Evolutionary conservation across 2,797 vertebrate species (phyloP).

Genomic region (Oryzias dopingdopingensis): DNA sequence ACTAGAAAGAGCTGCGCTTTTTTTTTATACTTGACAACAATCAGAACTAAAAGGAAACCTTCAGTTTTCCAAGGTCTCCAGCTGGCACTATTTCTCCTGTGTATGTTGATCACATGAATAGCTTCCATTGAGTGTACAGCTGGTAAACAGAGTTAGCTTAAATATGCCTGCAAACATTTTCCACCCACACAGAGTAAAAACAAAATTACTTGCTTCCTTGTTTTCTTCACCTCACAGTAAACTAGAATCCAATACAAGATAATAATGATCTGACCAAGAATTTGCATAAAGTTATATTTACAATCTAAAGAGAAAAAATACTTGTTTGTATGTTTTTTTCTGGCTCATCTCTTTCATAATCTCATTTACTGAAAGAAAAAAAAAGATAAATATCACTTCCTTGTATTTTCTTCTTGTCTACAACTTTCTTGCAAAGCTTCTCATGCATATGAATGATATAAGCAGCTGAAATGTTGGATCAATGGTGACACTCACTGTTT

Average conservation of each 20-base stretch:
- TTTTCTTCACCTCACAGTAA: background rate
- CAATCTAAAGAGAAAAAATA: background rate
- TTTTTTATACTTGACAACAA: slow-evolving; percentile 26
- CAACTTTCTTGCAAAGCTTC: background rate
- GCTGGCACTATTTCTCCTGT: slow-evolving; percentile 7
- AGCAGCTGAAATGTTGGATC: slow-evolving; percentile 34
- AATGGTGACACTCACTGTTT: slow-evolving; percentile 39
- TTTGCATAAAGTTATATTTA: slow-evolving; percentile 3
- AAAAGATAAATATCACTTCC: too few relatives aligned
- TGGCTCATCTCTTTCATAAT: background rate
- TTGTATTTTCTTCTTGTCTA: background rate
- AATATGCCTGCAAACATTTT: slow-evolving; percentile 20
- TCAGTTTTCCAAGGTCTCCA: slow-evolving; percentile 12
- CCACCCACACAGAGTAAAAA: slow-evolving; percentile 22
- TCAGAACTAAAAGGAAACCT: slow-evolving; percentile 20
- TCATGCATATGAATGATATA: slow-evolving; percentile 33
- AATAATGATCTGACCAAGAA: slow-evolving; percentile 1
- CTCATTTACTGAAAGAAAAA: too few relatives aligned
- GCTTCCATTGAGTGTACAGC: slow-evolving; percentile 1
- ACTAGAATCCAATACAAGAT: background rate
- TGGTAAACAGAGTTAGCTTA: slow-evolving; percentile 19
- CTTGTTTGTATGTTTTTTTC: background rate
- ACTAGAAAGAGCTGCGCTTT: background rate
- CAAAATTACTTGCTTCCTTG: background rate
- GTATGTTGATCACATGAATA: slow-evolving; percentile 8